These are phyloP conservation scores for Marisa cornuarietis DNA, from an alignment of 1,140 invertebrate genomes.

Conservation along the genomic window DNA sequence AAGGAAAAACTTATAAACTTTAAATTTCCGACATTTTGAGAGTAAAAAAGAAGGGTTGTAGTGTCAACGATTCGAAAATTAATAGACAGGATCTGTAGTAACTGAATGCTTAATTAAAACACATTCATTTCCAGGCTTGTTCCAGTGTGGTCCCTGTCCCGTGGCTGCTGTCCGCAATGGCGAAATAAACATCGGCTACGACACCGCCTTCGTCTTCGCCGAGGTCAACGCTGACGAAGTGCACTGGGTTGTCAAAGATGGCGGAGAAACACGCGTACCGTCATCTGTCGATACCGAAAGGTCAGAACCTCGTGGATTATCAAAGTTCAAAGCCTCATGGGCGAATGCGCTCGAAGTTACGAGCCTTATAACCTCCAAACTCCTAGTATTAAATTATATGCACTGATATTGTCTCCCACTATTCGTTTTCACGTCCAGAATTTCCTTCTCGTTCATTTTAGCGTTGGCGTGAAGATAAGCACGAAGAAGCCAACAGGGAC, in stretches of 20 bases:
- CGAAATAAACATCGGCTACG: constrained; percentile 81
- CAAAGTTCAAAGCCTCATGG: no score
- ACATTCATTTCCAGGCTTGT: constrained; percentile 67
- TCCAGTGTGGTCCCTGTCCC: constrained; percentile 79
- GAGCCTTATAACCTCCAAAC: no score
- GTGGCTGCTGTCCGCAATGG: constrained; percentile 83
- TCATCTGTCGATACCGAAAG: neutral
- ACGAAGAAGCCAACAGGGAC: constrained; percentile 83
- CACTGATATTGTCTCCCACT: no score
- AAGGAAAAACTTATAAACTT: no score
- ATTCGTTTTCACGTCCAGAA: no score
- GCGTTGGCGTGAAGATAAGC: constrained; percentile 84
- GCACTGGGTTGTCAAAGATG: constrained; percentile 55
- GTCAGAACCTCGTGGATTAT: neutral
- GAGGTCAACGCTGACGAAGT: constrained; percentile 83
- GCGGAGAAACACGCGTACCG: neutral
- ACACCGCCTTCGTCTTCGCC: constrained; percentile 83
- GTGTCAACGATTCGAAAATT: no score
- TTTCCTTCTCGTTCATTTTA: constrained; percentile 56
- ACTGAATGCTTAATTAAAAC: no score
- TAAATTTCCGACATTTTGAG: no score
- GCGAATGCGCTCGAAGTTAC: no score
- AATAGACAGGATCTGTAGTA: no score
- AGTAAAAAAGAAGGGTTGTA: no score
- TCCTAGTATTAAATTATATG: no score